Conservation (phyloP, 2,888 invertebrate species). For the Yponomeuta plumbellus region DNA sequence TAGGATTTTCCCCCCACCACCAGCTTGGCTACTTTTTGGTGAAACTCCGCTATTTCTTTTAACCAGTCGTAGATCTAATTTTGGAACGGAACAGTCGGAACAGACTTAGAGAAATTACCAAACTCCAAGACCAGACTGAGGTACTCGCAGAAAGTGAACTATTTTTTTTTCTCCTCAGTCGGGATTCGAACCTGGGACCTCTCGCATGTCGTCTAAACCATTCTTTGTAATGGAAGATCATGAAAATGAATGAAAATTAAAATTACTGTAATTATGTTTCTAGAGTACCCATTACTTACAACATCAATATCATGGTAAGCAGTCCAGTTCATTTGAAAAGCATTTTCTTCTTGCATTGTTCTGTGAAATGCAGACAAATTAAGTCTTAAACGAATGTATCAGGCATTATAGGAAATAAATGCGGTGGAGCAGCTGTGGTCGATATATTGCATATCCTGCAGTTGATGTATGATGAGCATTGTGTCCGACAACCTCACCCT, state of each 20-base stretch:
- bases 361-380: not conserved
- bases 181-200: too few relatives aligned
- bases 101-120: not conserved
- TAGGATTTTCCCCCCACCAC: conserved; percentile 75
- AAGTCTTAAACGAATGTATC: too few relatives aligned
- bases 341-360: not conserved
- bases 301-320: conserved; percentile 78
- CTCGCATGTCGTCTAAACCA: not conserved
- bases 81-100: not conserved
- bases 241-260: too few relatives aligned
- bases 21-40: conserved; percentile 64
- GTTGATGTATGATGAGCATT: too few relatives aligned
- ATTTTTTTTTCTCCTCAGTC: too few relatives aligned
- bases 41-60: conserved; percentile 50
- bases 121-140: not conserved
- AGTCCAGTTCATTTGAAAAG: conserved; percentile 60
- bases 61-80: conserved; percentile 74
- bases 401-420: too few relatives aligned
- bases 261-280: not conserved
- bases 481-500: too few relatives aligned
- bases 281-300: conserved; percentile 40
- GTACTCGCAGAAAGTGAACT: not conserved
- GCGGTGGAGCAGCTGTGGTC: too few relatives aligned
- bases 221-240: not conserved
- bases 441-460: too few relatives aligned